These are phyloP conservation scores for Hormiphora californensis DNA, from an alignment of 37 sponge, comb jelly and placozoan genomes.

Conservation along the genomic window DNA sequence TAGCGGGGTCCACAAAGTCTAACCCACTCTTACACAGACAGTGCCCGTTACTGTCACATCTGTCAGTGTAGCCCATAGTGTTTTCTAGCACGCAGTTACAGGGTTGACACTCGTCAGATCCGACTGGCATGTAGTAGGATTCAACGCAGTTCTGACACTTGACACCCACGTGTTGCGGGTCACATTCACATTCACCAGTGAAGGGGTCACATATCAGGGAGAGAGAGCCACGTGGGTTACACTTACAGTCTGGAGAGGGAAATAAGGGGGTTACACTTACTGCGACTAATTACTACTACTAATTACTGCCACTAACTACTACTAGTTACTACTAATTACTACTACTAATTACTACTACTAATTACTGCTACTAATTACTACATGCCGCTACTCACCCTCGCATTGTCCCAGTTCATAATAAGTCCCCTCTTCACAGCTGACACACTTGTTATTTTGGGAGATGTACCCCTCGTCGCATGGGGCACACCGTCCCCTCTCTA, in stretches of 20 bases:
- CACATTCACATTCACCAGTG: background rate
- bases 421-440: too few relatives aligned
- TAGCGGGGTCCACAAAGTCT: background rate
- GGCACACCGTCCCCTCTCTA: background rate
- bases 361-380: too few relatives aligned
- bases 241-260: background rate
- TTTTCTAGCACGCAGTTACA: conserved; percentile 4
- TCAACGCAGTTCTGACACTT: conserved; percentile 33
- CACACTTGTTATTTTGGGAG: too few relatives aligned
- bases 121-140: background rate
- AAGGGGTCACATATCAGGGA: background rate
- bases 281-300: background rate
- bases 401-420: too few relatives aligned
- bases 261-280: background rate
- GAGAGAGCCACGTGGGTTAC: background rate
- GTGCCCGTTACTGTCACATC: background rate
- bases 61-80: background rate
- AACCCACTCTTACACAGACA: background rate
- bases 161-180: background rate
- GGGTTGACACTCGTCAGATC: background rate
- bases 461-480: background rate
- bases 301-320: background rate
- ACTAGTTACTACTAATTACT: too few relatives aligned
- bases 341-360: too few relatives aligned
- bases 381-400: too few relatives aligned